Percentiles rank a stretch among this genome's conserved stretches.
Evolutionary conservation across 2,797 vertebrate species (phyloP).

Genomic region (Percopsis omiscomaycus): DNA sequence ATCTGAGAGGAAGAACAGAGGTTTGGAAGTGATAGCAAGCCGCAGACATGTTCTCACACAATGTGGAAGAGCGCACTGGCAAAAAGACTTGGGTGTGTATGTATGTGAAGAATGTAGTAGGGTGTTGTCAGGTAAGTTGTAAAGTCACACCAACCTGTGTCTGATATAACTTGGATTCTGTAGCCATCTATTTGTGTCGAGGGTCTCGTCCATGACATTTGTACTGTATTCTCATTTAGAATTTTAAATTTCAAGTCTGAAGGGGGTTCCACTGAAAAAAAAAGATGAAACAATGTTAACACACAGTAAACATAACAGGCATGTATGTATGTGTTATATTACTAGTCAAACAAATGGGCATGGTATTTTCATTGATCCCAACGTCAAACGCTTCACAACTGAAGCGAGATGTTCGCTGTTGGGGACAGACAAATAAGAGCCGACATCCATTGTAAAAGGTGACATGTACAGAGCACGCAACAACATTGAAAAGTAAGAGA

Average conservation of each 20-base stretch:
- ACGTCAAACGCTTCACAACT: slow-evolving; percentile 89
- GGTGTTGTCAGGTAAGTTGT: not conserved
- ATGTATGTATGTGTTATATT: slow-evolving; percentile 48
- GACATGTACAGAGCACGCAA: slow-evolving; percentile 73
- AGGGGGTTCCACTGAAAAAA: slow-evolving; percentile 94
- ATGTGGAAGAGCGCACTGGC: not conserved
- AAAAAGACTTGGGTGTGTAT: not conserved
- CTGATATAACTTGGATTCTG: slow-evolving; percentile 90
- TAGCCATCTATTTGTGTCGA: slow-evolving; percentile 86
- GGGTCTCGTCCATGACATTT: slow-evolving; percentile 94
- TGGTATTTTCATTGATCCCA: slow-evolving; percentile 87
- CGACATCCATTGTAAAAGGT: slow-evolving; percentile 79
- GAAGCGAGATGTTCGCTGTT: slow-evolving; percentile 87
- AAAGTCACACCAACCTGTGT: slow-evolving; percentile 81
- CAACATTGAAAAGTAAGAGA: slow-evolving; percentile 81
- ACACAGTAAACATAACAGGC: slow-evolving; percentile 33
- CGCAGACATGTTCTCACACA: not conserved
- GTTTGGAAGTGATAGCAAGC: not conserved
- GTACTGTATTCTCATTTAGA: slow-evolving; percentile 97
- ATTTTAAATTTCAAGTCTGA: slow-evolving; percentile 99
- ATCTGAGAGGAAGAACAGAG: slow-evolving; percentile 70
- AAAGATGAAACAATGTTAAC: slow-evolving; percentile 67
- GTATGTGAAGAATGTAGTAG: not conserved
- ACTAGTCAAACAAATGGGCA: slow-evolving; percentile 17
- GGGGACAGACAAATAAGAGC: slow-evolving; percentile 78